Percentiles rank a stretch among this genome's conserved stretches.
These are phyloP conservation scores for Numenius phaeopus DNA, from an alignment of 2,797 vertebrate species.

Conservation along the genomic window DNA sequence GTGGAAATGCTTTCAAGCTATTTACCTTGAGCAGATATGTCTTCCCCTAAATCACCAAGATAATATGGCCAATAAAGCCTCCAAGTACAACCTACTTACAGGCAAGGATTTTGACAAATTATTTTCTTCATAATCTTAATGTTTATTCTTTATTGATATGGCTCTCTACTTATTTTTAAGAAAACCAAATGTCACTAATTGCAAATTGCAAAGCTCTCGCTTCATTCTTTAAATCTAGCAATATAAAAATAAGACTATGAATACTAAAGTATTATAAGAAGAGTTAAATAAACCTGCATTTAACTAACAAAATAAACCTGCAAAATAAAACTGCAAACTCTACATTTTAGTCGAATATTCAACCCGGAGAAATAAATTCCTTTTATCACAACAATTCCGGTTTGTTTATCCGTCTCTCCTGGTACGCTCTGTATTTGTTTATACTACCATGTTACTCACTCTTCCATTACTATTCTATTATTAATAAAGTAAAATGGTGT, in stretches of 20 bases:
- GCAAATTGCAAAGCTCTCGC: constrained; percentile 11
- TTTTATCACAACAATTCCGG: constrained; percentile 15
- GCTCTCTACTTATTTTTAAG: constrained; percentile 36
- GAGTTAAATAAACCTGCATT: constrained; percentile 22
- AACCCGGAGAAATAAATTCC: neutral
- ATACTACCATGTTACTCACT: neutral
- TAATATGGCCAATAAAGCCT: constrained; percentile 52
- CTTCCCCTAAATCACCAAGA: constrained; percentile 44
- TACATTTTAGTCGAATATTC: constrained; percentile 1
- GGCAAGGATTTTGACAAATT: constrained; percentile 27
- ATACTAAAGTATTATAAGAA: neutral
- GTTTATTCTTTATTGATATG: constrained; percentile 37
- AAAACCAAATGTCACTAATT: constrained; percentile 50
- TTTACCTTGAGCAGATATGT: constrained; percentile 60
- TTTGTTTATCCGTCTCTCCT: neutral
- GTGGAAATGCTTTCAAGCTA: constrained; percentile 70
- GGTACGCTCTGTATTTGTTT: neutral
- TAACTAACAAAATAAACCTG: constrained; percentile 14
- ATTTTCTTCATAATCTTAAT: constrained; percentile 33
- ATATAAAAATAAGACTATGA: neutral
- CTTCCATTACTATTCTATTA: constrained; percentile 15
- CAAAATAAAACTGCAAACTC: neutral
- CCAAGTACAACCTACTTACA: neutral
- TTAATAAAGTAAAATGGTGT: constrained; percentile 12
- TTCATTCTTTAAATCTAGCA: constrained; percentile 12